These are phyloP conservation scores for Melanostoma mellinum DNA, from an alignment of 2,888 invertebrate species.

Conservation along the genomic window DNA sequence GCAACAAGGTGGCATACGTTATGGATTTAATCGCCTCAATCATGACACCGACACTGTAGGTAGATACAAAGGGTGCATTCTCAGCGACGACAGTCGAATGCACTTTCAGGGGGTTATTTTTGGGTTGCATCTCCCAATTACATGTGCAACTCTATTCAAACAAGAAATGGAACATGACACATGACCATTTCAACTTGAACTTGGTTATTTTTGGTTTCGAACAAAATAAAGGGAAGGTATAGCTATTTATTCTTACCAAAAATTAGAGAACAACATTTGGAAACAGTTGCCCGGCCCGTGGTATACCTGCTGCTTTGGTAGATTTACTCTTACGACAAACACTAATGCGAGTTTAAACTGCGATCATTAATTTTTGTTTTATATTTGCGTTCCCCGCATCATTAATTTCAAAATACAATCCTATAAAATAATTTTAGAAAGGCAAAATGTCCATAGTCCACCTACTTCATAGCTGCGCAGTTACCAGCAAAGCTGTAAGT, in stretches of 20 bases:
- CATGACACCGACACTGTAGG: slow-evolving; percentile 35
- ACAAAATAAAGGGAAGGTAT: too few relatives aligned
- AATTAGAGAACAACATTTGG: too few relatives aligned
- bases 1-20: slow-evolving; percentile 72
- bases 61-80: slow-evolving; percentile 47
- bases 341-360: slow-evolving; percentile 19
- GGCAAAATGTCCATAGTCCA: slow-evolving; percentile 15
- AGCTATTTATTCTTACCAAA: too few relatives aligned
- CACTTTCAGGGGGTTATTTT: slow-evolving; percentile 20
- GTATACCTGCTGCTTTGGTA: too few relatives aligned
- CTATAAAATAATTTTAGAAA: slow-evolving; percentile 30
- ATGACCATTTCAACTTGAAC: slow-evolving; percentile 25
- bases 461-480: neutral
- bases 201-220: slow-evolving; percentile 15
- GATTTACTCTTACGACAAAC: neutral
- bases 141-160: slow-evolving; percentile 24
- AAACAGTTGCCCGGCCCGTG: too few relatives aligned
- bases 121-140: slow-evolving; percentile 38
- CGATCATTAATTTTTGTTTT: slow-evolving; percentile 12
- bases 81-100: neutral
- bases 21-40: slow-evolving; percentile 63
- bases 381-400: neutral
- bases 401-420: slow-evolving; percentile 13
- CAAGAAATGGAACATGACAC: slow-evolving; percentile 55
- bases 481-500: neutral